These are phyloP conservation scores for Lipotes vexillifer DNA, from an alignment of 2,113 vertebrate species.

Conservation along the genomic window DNA sequence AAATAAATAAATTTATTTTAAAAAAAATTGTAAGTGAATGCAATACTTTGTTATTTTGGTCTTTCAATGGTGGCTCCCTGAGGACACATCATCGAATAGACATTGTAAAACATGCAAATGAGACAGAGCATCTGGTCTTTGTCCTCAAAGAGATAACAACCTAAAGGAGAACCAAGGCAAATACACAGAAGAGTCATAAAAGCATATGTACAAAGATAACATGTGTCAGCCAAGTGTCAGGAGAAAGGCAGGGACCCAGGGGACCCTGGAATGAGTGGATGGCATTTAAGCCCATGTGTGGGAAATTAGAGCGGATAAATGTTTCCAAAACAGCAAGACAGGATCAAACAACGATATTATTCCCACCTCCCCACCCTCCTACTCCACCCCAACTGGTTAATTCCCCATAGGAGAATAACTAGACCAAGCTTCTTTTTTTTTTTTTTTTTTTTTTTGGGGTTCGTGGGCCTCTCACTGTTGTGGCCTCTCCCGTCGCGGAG, in stretches of 20 bases:
- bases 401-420: neutral
- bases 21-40: neutral
- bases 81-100: neutral
- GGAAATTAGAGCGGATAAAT: neutral
- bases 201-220: neutral
- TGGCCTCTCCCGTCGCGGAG: too few relatives aligned
- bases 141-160: neutral
- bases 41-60: neutral
- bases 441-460: neutral
- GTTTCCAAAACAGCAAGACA: neutral
- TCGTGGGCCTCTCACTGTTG: too few relatives aligned
- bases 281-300: neutral
- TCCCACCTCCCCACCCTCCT: neutral
- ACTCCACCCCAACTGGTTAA: neutral
- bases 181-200: neutral
- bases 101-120: neutral
- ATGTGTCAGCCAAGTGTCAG: neutral
- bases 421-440: neutral
- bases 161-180: neutral
- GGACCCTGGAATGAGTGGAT: neutral
- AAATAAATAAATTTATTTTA: too few relatives aligned
- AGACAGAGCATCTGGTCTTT: neutral
- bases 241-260: neutral
- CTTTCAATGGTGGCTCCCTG: neutral
- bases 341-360: neutral